Percentiles rank a stretch among this genome's conserved stretches.
Evolutionary conservation across 1,140 invertebrate species (phyloP).

Genomic region (Antheraea pernyi): DNA sequence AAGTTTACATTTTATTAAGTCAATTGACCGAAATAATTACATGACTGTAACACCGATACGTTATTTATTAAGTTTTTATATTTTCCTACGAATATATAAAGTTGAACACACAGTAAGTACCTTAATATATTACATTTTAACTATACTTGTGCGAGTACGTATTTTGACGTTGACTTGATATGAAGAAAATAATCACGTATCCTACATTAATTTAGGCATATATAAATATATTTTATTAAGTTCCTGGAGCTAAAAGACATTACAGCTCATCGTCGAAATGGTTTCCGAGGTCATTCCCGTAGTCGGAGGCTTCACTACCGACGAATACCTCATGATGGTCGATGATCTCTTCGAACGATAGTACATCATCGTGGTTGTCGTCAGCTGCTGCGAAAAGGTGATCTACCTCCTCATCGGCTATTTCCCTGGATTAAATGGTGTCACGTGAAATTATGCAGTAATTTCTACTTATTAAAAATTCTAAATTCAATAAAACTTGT

Average conservation of each 20-base stretch:
- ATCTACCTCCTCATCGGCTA: constrained; percentile 93
- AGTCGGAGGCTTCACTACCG: constrained; percentile 97
- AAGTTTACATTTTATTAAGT: too few relatives aligned
- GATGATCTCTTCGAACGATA: constrained; percentile 93
- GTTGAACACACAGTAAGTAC: too few relatives aligned
- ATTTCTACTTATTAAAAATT: too few relatives aligned
- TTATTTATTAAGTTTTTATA: too few relatives aligned
- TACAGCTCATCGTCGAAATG: constrained; percentile 91
- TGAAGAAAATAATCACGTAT: too few relatives aligned
- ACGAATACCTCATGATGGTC: constrained; percentile 96
- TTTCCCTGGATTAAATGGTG: constrained; percentile 81
- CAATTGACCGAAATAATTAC: too few relatives aligned
- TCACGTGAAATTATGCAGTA: background rate
- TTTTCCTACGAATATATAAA: too few relatives aligned
- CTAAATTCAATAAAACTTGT: too few relatives aligned
- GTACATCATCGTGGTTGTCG: constrained; percentile 90
- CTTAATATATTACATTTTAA: background rate
- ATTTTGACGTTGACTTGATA: too few relatives aligned
- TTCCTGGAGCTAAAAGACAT: background rate
- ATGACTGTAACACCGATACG: too few relatives aligned
- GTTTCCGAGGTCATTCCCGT: constrained; percentile 91
- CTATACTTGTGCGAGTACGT: background rate
- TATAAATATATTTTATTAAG: background rate
- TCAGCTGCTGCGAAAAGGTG: constrained; percentile 95
- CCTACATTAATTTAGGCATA: too few relatives aligned